Base-by-base conservation (phyloP, 1,140 invertebrate species). In the Homarus americanus region DNA sequence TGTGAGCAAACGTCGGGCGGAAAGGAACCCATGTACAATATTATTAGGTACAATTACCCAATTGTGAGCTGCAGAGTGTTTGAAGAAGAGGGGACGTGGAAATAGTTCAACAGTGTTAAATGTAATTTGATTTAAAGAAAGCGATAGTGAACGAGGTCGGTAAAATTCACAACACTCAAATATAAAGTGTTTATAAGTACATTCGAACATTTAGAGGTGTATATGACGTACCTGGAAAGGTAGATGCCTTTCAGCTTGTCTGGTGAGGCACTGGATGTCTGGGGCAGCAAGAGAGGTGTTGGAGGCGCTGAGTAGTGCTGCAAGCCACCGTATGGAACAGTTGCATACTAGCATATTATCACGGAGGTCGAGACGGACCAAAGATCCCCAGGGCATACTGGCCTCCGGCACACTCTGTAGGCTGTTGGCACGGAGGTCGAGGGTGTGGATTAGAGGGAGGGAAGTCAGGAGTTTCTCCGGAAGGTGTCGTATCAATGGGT, bases 301-400 rank as follows among this genome's bases (percentile, higher is more conserved):
- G 32, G 84, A 44, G 20, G 73, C 69, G 15, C 69, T 76, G 15
- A 92, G 75, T 2, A 92, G 85, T 10, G 82, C 75, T 36, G 82
- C 92, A 2, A 98, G 94, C 97, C 97, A 98, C 72, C 97, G 95
- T 76, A 98, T 94, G 24, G 97, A 97, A 93, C 97, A 98, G 94
- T 98, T 98, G 94, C 97, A 98, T 79, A 96, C 95, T 73, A 98
- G 95, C 2, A 97, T 97, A 94, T 98, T 98, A 20, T 97, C 97
- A 36, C 96, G 96, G 36, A 98, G 95, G 91, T 94, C 94, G 32
- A 94, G 91, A 40, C 82, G 88, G 41, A 93, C 89, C 58, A 94
- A 73, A 17, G 80, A 73, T 38, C 63, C 63, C 79, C 82, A 92
- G 40, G 91, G 83, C 66, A 80, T 53, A 28, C 73, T 86, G 87